Conservation (phyloP, 1,140 invertebrate species). For the Drosophila equinoxialis region DNA sequence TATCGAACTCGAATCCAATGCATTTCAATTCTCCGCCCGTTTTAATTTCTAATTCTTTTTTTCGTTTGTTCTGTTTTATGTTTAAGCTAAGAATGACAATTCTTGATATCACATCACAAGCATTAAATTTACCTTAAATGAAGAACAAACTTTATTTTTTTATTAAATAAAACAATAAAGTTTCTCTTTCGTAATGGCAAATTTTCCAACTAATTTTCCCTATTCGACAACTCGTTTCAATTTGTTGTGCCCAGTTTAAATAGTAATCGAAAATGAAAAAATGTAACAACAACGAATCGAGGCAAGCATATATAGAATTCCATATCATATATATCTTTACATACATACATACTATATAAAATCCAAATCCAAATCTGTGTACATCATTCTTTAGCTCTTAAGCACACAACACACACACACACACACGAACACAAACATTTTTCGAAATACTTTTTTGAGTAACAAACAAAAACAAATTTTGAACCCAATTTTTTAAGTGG, state of each 20-base stretch:
- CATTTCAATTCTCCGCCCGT: conserved; percentile 40
- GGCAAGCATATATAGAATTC: conserved; percentile 25
- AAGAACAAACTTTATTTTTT: neutral
- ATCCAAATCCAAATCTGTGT: conserved; percentile 40
- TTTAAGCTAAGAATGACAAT: conserved; percentile 20
- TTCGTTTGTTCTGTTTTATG: conserved; percentile 14
- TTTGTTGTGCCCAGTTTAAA: conserved; percentile 1
- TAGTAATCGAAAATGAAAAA: neutral
- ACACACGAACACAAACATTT: neutral
- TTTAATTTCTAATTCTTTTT: conserved; percentile 46
- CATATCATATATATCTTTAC: neutral
- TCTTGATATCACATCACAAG: neutral
- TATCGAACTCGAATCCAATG: conserved; percentile 23
- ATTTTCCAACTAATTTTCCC: neutral
- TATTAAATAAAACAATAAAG: conserved; percentile 11
- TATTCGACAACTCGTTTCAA: neutral
- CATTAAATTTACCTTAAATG: neutral
- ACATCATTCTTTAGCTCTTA: conserved; percentile 59
- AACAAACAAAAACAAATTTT: conserved; percentile 31
- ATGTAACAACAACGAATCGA: conserved; percentile 24
- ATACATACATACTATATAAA: conserved; percentile 2
- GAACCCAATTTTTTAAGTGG: conserved; percentile 58
- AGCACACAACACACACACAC: conserved; percentile 27
- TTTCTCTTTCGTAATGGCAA: conserved; percentile 1
- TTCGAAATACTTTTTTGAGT: conserved; percentile 51